A percentile compares a stretch with the other conserved stretches of the same genome.
Evolutionary conservation across 2,888 invertebrate genomes (phyloP).

Genomic region (Malthinus seriepunctatus): DNA sequence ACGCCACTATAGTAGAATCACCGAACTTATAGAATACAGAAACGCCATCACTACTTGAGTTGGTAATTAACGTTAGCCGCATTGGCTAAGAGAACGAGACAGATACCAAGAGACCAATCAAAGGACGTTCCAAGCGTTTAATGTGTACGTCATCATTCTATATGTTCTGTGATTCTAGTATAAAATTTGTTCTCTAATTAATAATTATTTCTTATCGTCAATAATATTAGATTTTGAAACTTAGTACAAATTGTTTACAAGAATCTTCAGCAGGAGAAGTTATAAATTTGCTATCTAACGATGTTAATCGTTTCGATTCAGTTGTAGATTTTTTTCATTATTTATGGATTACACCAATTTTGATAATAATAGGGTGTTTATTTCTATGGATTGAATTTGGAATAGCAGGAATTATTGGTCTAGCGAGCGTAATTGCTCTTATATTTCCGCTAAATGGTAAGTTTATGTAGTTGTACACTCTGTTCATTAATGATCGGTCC

Average conservation of each 20-base stretch:
- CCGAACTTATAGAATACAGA: too few relatives aligned
- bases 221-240: background rate
- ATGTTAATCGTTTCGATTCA: conserved; percentile 87
- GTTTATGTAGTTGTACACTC: too few relatives aligned
- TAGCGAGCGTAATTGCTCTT: conserved; percentile 58
- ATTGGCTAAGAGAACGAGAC: too few relatives aligned
- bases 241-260: conserved; percentile 63
- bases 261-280: conserved; percentile 83
- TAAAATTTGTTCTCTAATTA: background rate
- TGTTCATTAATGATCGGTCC: too few relatives aligned
- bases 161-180: background rate
- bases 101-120: too few relatives aligned
- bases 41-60: too few relatives aligned
- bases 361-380: conserved; percentile 74
- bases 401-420: conserved; percentile 61
- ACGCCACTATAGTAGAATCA: background rate
- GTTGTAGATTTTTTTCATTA: conserved; percentile 80
- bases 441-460: conserved; percentile 59
- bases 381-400: conserved; percentile 71
- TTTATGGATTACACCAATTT: conserved; percentile 79
- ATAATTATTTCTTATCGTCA: background rate
- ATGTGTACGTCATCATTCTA: too few relatives aligned
- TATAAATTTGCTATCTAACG: conserved; percentile 82
- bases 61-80: too few relatives aligned
- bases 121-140: too few relatives aligned